Conservation (phyloP, 2,113 vertebrate genomes). For the Catharus bicknelli region DNA sequence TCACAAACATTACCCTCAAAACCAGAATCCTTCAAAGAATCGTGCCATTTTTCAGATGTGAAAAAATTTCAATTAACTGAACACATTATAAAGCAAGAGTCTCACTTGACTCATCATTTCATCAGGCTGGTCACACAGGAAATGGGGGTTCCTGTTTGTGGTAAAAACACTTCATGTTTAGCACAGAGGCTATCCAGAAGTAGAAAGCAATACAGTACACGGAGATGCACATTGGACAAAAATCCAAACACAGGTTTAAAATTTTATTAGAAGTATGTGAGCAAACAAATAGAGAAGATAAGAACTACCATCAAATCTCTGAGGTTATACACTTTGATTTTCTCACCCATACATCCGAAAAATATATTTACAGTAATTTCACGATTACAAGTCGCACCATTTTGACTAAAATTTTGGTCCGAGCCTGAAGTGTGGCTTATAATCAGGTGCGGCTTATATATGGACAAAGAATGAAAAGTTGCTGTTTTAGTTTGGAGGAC, state of each 20-base stretch:
- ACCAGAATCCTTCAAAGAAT: not conserved
- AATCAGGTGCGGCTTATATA: too few relatives aligned
- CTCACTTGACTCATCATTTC: not conserved
- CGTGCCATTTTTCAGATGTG: not conserved
- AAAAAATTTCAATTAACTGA: not conserved
- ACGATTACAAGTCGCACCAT: too few relatives aligned
- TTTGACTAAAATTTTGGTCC: too few relatives aligned
- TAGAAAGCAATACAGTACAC: not conserved
- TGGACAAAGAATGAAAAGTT: too few relatives aligned
- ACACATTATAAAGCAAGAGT: not conserved
- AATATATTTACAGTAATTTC: not conserved
- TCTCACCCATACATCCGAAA: fast-evolving
- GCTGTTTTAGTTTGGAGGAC: too few relatives aligned
- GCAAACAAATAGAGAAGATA: not conserved
- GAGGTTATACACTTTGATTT: not conserved
- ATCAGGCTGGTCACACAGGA: not conserved
- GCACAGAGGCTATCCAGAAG: not conserved
- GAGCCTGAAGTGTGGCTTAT: too few relatives aligned
- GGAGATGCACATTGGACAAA: not conserved
- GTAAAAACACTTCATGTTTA: not conserved
- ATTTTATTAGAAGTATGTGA: not conserved
- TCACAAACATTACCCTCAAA: not conserved
- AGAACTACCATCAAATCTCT: not conserved
- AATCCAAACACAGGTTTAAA: not conserved
- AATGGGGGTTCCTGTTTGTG: not conserved